Evolutionary conservation across 1,140 invertebrate genomes (phyloP), one percentile per base, ranked within the genome.

Genomic region (Bombus breviceps): DNA sequence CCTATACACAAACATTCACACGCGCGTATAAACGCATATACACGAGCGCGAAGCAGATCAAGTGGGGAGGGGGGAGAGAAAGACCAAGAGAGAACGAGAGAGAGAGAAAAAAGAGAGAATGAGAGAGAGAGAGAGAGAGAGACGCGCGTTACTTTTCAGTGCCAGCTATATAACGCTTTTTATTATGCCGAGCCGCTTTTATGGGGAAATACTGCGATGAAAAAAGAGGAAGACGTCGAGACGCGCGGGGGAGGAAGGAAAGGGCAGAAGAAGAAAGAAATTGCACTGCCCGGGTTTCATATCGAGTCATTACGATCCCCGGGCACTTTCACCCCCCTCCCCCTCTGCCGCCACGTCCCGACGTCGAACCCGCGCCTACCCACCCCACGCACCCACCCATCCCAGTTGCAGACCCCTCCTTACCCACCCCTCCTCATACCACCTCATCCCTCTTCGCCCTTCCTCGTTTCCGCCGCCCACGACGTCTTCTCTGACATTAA

Each of bases 301-400:
- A 95, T 94, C 94, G 93, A 92, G 93, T 94, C 93, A 94, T 95
- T 95, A 94, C 92, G 92, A 92, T 90, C 92, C 91, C 90, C 92
- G 90, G 86, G 91, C 87, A 92, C 92, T 92, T 93, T 91, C 89
- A 87, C 69, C 59, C 47, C 34, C 78, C 69, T 41, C 83, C 75
- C 83, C 80, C 80, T 80, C 73, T 77, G 72, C 69, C 69, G 8
- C 57, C n/a, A 15, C n/a, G 64, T 66, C 15, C 37, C 75, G 75
- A 47, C 62, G 66, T 80, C 76, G 71, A 83, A 80, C 81, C 79
- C 64, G 81, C 85, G 80, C 80, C 86, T 88, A 84, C 82, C 83
- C 75, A 41, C 81, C 64, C 59, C 83, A 81, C 47, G 18, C 41
- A n/a, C 59, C 41, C 32, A 59, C 66, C 62, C 53, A 43, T 12